These are phyloP conservation scores for Zaprionus tsacasi DNA, from an alignment of 1,140 invertebrate genomes.

Conservation along the genomic window DNA sequence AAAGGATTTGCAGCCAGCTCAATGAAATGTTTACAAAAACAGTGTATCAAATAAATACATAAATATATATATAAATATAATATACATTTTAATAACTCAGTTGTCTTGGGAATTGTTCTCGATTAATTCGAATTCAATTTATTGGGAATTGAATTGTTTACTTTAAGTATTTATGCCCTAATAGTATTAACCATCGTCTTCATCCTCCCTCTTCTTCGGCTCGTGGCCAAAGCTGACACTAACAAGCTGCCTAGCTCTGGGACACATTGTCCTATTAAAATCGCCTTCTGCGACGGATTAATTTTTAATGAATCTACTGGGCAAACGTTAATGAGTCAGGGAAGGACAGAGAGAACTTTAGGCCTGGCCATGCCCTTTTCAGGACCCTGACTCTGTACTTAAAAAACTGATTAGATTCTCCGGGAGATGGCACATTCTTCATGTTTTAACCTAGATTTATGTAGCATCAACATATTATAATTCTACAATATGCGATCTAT, in stretches of 20 bases:
- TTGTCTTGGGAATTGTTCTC: not conserved
- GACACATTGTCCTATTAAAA: constrained; percentile 59
- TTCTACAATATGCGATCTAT: too few species aligned
- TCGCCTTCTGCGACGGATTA: constrained; percentile 64
- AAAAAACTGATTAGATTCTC: too few species aligned
- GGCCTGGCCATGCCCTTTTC: too few species aligned
- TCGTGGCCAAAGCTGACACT: constrained; percentile 55
- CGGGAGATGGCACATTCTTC: too few species aligned
- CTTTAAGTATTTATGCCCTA: not conserved
- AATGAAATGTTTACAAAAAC: too few species aligned
- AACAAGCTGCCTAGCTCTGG: constrained; percentile 55
- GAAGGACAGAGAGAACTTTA: too few species aligned
- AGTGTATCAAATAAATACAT: not conserved
- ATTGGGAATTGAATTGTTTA: not conserved
- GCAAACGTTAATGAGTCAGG: constrained; percentile 66
- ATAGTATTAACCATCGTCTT: not conserved
- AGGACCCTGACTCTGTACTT: too few species aligned
- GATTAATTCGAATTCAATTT: not conserved
- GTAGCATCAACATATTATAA: too few species aligned
- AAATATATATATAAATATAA: not conserved
- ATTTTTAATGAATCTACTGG: constrained; percentile 74
- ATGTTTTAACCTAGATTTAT: too few species aligned
- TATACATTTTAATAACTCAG: not conserved
- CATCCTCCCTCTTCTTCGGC: not conserved
- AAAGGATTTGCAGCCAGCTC: constrained; percentile 10